Evolutionary conservation across 2,888 invertebrate species (phyloP).

Genomic region (Mythimna pallens): DNA sequence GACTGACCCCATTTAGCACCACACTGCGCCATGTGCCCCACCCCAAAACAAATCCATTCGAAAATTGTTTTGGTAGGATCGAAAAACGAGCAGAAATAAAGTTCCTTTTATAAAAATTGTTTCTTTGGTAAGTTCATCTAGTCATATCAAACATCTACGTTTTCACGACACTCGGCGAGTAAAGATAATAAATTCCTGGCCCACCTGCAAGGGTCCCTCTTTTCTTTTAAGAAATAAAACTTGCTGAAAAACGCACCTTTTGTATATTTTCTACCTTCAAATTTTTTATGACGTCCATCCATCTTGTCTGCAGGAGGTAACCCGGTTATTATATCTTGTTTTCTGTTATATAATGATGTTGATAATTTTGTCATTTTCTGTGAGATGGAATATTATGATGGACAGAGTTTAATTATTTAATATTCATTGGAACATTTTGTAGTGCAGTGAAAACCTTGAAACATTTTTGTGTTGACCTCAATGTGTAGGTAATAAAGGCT

Average conservation of each 20-base stretch:
- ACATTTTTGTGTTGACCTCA: neutral
- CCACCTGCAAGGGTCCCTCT: slow-evolving; percentile 71
- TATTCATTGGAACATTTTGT: neutral
- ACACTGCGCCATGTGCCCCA: too few species aligned
- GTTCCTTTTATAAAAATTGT: too few species aligned
- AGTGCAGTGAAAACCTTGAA: neutral
- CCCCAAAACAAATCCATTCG: too few species aligned
- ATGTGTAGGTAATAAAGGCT: too few species aligned
- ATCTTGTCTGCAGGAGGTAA: slow-evolving; percentile 58
- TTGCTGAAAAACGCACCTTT: slow-evolving; percentile 70
- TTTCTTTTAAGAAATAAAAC: slow-evolving; percentile 76
- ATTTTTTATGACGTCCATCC: slow-evolving; percentile 64
- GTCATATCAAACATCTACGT: slow-evolving; percentile 21
- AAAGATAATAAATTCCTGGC: slow-evolving; percentile 71
- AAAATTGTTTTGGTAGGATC: too few species aligned
- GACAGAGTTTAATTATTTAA: neutral
- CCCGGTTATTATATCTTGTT: slow-evolving; percentile 55
- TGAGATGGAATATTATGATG: neutral
- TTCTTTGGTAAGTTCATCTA: slow-evolving; percentile 5
- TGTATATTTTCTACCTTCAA: slow-evolving; percentile 57
- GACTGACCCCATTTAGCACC: too few species aligned
- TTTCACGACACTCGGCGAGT: slow-evolving; percentile 61
- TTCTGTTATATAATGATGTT: slow-evolving; percentile 35
- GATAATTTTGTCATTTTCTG: slow-evolving; percentile 44
- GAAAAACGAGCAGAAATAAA: too few species aligned